phyloP scores from a whole-genome alignment of 2,797 vertebrate genomes.

The Xiphorhynchus erythropygius region DNA sequence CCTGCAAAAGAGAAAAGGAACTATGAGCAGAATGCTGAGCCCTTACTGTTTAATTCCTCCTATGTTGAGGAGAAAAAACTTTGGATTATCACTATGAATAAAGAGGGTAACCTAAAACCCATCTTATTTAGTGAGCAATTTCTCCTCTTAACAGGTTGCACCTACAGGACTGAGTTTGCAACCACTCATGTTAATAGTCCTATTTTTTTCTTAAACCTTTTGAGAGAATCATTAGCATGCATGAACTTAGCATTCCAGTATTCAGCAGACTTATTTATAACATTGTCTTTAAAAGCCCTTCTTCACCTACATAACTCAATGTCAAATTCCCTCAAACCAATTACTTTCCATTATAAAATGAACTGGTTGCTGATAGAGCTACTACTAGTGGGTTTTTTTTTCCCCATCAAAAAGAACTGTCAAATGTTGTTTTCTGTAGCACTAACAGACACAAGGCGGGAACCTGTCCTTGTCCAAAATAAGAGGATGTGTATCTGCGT shows the following conservation, averaged over 20 bases:
- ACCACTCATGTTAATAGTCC: not conserved
- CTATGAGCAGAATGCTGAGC: not conserved
- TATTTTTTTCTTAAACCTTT: not conserved
- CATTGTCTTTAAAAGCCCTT: not conserved
- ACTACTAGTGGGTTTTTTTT: not conserved
- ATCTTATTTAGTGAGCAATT: not conserved
- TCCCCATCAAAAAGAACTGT: not conserved
- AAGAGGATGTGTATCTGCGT: not conserved
- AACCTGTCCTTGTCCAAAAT: not conserved
- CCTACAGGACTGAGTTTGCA: not conserved
- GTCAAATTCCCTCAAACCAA: not conserved
- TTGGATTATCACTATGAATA: not conserved
- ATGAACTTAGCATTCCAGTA: not conserved
- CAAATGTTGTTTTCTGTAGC: not conserved
- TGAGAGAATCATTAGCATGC: not conserved
- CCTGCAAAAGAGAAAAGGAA: not conserved
- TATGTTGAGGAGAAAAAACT: not conserved
- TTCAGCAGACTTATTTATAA: not conserved
- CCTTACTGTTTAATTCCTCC: not conserved
- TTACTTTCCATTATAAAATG: not conserved
- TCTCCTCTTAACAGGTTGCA: not conserved
- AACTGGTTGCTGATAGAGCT: not conserved
- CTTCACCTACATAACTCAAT: not conserved
- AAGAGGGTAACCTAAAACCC: not conserved
- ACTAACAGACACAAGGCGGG: not conserved